Evolutionary conservation across 2,797 vertebrate species (phyloP).

Genomic region (Sarcoramphus papa): DNA sequence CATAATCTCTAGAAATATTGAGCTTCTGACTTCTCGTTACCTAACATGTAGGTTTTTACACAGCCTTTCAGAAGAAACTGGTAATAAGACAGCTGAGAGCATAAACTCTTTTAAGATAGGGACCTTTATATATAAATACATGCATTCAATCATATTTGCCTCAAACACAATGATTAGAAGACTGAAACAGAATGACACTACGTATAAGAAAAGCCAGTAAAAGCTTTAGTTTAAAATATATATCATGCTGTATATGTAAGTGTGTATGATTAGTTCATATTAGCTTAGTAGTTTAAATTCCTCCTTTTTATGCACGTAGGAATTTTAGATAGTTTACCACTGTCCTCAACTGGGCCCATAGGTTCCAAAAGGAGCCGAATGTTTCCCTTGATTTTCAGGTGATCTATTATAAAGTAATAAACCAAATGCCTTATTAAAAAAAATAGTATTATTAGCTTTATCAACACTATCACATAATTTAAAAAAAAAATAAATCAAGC

Average conservation of each 20-base stretch:
- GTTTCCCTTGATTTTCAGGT: not conserved
- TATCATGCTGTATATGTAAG: not conserved
- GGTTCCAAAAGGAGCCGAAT: not conserved
- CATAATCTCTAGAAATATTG: not conserved
- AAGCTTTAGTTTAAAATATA: not conserved
- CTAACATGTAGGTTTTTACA: not conserved
- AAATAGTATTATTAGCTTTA: not conserved
- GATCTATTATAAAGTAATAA: not conserved
- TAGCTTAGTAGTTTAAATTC: not conserved
- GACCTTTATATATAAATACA: not conserved
- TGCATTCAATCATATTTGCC: not conserved
- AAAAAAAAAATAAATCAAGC: not conserved
- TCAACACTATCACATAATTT: not conserved
- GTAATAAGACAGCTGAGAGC: not conserved
- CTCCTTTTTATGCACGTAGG: not conserved
- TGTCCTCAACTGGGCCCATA: not conserved
- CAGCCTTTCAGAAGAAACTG: not conserved
- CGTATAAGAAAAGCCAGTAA: not conserved
- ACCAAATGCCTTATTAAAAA: not conserved
- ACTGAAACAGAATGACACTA: not conserved
- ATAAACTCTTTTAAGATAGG: not conserved
- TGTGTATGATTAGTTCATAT: not conserved
- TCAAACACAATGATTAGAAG: not conserved
- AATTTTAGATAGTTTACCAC: not conserved
- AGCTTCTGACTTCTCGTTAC: not conserved